Base-by-base conservation (phyloP, 2,113 vertebrate genomes). In the Phalacrocorax pelagicus region DNA sequence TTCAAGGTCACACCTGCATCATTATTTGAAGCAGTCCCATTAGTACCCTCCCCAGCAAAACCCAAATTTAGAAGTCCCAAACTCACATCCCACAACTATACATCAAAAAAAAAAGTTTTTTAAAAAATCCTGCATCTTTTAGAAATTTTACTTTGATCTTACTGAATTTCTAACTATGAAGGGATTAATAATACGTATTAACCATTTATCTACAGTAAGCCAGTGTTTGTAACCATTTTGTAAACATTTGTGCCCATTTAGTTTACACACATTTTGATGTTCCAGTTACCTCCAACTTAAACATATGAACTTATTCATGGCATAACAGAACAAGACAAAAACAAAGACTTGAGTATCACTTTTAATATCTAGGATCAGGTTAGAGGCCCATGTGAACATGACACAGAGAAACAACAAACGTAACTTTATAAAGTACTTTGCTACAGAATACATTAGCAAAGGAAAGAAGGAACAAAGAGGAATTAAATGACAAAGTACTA, bases 381-480 rank as follows among this genome's bases (percentile, higher is more conserved):
- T 52, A 87, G 57, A 90, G 27, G 15, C 54, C 57, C 10, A 4
- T 57, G 34, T 47, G 55, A 96, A 70, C 0, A 0, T 22, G 83
- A 81, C 32, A 74, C 17, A 47, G 24, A 81, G 51, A 47, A 86
- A 84, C 29, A 86, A 79, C 36, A 46, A 16, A 90, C 11, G 15
- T 5, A 85, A 57, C 20, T 77, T 86, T 81, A 47, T 58, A 72
- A 89, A 13, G 27, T 29, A 67, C 27, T 67, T 69, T 3, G 17
- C 57, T 72, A 73, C 16, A 69, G 44, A 80, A 55, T 14, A 63
- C 15, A 52, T 79, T 55, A 82, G 29, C 42, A 80, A 93, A 92
- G 57, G 55, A 75, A 67, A 96, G 65, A 65, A 83, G 15, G 30
- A 96, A 93, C 86, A 94, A 92, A 95, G 52, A 84, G 10, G 27